Evolutionary conservation across 2,113 vertebrate genomes (phyloP).

Genomic region (Ptilonorhynchus violaceus): DNA sequence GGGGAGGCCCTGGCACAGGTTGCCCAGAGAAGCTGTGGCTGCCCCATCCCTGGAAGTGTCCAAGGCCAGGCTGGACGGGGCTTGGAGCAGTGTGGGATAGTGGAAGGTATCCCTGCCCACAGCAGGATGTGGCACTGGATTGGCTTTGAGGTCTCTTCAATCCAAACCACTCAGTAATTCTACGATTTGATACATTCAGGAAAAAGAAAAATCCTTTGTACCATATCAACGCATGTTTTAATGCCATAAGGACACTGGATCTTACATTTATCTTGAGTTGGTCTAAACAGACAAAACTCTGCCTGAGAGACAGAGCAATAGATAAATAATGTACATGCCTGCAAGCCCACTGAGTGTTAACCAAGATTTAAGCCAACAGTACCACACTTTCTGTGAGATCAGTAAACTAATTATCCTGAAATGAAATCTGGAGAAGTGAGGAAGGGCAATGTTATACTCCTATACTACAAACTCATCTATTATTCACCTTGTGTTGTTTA

Average conservation of each 20-base stretch:
- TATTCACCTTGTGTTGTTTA: neutral
- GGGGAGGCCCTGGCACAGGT: neutral
- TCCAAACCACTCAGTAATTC: neutral
- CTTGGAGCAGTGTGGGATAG: neutral
- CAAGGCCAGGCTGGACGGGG: accelerated
- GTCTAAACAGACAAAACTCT: neutral
- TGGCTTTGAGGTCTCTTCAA: neutral
- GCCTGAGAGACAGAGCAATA: neutral
- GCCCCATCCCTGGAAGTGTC: accelerated
- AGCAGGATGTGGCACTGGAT: neutral
- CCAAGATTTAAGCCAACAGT: neutral
- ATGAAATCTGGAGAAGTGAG: neutral
- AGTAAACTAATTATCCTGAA: neutral
- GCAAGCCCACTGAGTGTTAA: neutral
- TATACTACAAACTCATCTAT: neutral
- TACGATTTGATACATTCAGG: neutral
- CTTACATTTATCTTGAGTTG: neutral
- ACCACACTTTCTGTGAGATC: neutral
- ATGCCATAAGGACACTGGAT: neutral
- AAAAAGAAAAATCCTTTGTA: neutral
- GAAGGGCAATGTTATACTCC: neutral
- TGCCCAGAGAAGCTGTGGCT: neutral
- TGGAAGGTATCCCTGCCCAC: neutral
- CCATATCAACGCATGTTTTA: accelerated
- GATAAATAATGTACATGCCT: neutral